phyloP scores from a whole-genome alignment of 2,888 invertebrate genomes.

The Morpho helenor region DNA sequence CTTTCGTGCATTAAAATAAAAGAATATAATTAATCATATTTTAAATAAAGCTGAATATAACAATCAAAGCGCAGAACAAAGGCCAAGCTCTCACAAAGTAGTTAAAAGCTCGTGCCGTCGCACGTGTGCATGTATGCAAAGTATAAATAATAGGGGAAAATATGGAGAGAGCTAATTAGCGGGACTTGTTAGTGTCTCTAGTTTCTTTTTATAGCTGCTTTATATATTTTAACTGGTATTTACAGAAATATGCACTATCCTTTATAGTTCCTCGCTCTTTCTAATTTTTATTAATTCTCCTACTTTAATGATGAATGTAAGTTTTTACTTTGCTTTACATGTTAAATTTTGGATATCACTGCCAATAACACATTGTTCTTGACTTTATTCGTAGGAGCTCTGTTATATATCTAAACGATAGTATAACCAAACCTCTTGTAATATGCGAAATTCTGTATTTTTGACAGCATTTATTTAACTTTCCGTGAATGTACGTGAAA shows the following conservation, averaged over 20 bases:
- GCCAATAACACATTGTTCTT: no score
- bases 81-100: conserved; percentile 24
- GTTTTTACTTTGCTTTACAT: no score
- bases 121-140: conserved; percentile 24
- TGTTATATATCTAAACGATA: no score
- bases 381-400: no score
- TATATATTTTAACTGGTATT: conserved; percentile 27
- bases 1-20: background rate
- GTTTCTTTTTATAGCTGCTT: conserved; percentile 29
- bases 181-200: conserved; percentile 31
- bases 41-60: conserved; percentile 24
- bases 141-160: conserved; percentile 28
- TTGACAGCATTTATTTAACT: no score
- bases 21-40: background rate
- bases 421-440: no score
- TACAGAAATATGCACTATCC: conserved; percentile 12
- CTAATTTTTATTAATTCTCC: no score
- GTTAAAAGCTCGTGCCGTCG: conserved; percentile 22
- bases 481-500: no score
- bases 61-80: conserved; percentile 28
- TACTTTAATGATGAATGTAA: no score
- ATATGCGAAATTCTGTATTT: no score
- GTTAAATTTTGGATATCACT: no score
- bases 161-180: conserved; percentile 33
- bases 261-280: no score